Conservation (phyloP, 2,888 invertebrate species). For the Cataglyphis livida region DNA sequence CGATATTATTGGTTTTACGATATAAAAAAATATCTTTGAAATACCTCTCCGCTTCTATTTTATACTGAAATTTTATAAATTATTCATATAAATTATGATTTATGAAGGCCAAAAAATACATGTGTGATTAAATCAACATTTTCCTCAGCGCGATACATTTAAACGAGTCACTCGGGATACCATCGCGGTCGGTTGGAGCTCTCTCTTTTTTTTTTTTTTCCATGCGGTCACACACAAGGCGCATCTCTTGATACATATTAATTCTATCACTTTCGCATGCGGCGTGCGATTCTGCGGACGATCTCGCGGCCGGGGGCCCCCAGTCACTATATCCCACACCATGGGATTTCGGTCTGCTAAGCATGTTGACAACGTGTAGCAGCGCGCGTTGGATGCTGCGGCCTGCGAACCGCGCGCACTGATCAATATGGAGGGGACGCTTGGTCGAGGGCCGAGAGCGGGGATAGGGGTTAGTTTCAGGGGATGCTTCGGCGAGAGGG, state of each 20-base stretch:
- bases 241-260: not conserved
- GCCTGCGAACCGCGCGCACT: slow-evolving; percentile 73
- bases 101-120: not conserved
- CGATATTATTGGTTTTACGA: not conserved
- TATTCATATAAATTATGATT: not conserved
- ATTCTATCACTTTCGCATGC: slow-evolving; percentile 5
- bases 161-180: not conserved
- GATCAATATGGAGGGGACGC: slow-evolving; percentile 80
- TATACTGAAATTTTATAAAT: slow-evolving; percentile 2
- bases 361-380: slow-evolving; percentile 70
- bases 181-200: not conserved
- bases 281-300: slow-evolving; percentile 18
- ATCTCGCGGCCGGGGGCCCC: slow-evolving; percentile 8
- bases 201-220: not conserved
- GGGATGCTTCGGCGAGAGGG: slow-evolving; percentile 46
- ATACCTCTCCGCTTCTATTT: not conserved
- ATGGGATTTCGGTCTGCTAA: slow-evolving; percentile 63
- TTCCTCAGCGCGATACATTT: not conserved
- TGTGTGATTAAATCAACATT: not conserved
- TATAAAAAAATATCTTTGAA: slow-evolving; percentile 10
- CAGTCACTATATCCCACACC: slow-evolving; percentile 11
- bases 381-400: slow-evolving; percentile 67
- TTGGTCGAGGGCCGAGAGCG: slow-evolving; percentile 57
- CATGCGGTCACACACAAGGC: not conserved
- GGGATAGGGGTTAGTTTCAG: slow-evolving; percentile 60